Conservation (phyloP, 2,113 vertebrate genomes). For the Candoia aspera region DNA sequence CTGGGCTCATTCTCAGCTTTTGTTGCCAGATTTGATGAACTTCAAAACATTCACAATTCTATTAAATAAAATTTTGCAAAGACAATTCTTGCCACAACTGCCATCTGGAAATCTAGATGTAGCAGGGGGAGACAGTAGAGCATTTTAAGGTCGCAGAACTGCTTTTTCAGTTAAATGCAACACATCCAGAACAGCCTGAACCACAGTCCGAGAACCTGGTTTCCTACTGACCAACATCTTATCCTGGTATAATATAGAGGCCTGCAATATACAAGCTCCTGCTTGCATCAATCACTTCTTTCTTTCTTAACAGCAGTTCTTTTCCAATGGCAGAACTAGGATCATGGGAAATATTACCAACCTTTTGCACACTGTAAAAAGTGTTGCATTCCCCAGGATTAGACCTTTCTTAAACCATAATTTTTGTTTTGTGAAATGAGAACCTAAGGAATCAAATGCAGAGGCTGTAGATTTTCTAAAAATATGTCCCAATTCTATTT, state of each 20-base stretch:
- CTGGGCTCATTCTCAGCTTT: too few species aligned
- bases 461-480: conserved; percentile 46
- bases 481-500: conserved; percentile 38
- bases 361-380: background rate
- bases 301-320: background rate
- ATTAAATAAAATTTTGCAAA: background rate
- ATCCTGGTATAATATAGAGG: background rate
- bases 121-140: background rate
- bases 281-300: background rate
- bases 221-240: background rate
- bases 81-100: background rate
- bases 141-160: background rate
- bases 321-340: background rate
- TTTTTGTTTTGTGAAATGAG: conserved; percentile 37
- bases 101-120: background rate
- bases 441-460: conserved; percentile 38
- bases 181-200: background rate
- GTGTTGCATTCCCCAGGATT: conserved; percentile 24
- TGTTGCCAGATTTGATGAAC: too few species aligned
- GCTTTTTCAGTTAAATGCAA: background rate
- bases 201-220: background rate
- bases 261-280: background rate
- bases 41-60: too few species aligned
- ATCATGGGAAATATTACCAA: background rate
- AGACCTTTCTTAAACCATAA: conserved; percentile 41